These are phyloP conservation scores for Urocyon cinereoargenteus DNA, from an alignment of 2,797 vertebrate genomes.

Conservation along the genomic window DNA sequence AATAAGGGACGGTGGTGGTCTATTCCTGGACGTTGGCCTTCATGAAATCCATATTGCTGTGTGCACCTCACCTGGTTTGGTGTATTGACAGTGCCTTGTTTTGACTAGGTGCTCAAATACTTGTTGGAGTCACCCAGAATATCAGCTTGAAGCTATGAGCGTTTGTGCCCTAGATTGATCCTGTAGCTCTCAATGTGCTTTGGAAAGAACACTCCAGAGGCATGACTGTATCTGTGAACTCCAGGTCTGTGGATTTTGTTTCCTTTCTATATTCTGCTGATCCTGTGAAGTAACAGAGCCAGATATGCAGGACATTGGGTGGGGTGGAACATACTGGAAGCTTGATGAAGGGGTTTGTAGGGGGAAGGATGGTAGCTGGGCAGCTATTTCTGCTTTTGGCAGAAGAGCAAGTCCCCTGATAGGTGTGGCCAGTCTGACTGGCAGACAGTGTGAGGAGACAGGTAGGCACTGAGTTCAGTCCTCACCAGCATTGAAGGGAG, in stretches of 20 bases:
- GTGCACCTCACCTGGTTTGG: neutral
- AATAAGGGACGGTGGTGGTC: conserved; percentile 54
- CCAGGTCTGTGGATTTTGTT: neutral
- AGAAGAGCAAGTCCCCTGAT: neutral
- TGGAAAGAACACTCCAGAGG: neutral
- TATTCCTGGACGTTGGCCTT: conserved; percentile 25
- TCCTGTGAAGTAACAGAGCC: neutral
- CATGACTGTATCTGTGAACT: neutral
- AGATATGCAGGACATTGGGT: neutral
- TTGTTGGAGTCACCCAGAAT: neutral
- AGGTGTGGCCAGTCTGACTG: neutral
- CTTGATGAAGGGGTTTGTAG: neutral
- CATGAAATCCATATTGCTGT: neutral
- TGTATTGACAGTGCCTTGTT: neutral
- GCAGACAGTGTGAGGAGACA: neutral
- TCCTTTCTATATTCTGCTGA: neutral
- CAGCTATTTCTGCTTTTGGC: neutral
- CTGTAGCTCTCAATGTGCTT: neutral
- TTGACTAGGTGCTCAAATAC: neutral
- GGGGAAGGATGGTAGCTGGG: neutral
- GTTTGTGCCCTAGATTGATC: neutral
- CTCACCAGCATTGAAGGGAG: neutral
- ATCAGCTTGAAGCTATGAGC: neutral
- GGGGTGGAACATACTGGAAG: neutral
- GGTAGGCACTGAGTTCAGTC: neutral